Evolutionary conservation across 2,797 vertebrate genomes (phyloP).

Genomic region (Schizothorax lantsangensis): DNA sequence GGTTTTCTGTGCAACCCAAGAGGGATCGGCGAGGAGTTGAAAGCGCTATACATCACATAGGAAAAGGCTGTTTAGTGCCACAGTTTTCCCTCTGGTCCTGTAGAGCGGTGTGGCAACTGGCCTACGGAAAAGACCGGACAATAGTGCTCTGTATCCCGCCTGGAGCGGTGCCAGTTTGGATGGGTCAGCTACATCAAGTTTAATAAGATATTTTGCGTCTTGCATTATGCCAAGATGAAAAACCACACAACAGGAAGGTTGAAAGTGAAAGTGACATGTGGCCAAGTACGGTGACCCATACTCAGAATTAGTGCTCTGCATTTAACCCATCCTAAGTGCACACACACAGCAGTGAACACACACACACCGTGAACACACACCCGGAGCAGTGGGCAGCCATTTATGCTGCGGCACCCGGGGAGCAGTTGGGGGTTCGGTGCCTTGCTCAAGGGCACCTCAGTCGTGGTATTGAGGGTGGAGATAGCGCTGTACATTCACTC

Average conservation of each 20-base stretch:
- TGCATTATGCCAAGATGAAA: conserved; percentile 31
- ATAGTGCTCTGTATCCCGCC: conserved; percentile 49
- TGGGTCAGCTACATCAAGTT: conserved; percentile 38
- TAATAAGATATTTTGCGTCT: conserved; percentile 8
- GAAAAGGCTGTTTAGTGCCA: conserved; percentile 54
- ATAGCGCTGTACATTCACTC: no score
- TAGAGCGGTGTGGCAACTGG: conserved; percentile 40
- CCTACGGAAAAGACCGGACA: conserved; percentile 50
- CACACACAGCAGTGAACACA: no score
- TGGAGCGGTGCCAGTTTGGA: conserved; percentile 49
- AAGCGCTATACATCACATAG: conserved; percentile 51
- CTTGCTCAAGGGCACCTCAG: no score
- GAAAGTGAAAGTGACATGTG: no score
- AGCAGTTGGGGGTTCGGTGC: no score
- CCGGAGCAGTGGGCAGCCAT: no score
- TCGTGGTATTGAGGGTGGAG: no score
- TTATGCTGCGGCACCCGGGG: no score
- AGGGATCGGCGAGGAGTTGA: conserved; percentile 23
- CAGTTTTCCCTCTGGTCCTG: conserved; percentile 54
- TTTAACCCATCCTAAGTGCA: no score
- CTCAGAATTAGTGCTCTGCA: no score
- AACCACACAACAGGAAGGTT: neutral
- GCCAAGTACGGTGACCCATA: no score
- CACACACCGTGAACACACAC: no score
- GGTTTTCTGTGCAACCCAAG: conserved; percentile 17